Evolutionary conservation across 2,797 vertebrate genomes (phyloP).

Genomic region (Chaenodraco wilsoni): DNA sequence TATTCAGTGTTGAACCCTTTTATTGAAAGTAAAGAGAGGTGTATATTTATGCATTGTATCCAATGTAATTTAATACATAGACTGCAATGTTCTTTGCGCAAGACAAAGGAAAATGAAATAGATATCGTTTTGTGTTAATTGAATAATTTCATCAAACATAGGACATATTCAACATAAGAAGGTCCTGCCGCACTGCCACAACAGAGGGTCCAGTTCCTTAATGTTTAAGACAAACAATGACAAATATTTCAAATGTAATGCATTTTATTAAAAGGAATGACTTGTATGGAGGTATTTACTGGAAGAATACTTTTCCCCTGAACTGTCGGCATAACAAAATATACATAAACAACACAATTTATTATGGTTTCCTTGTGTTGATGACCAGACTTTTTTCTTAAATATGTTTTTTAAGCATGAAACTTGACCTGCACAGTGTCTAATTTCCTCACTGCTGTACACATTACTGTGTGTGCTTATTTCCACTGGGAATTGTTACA

Average conservation of each 20-base stretch:
- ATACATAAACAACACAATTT: constrained; percentile 24
- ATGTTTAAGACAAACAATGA: neutral
- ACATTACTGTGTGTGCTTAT: constrained; percentile 5
- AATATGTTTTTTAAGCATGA: neutral
- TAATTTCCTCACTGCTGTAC: constrained; percentile 15
- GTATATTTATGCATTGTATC: constrained; percentile 7
- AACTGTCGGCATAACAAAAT: constrained; percentile 23
- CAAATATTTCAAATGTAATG: neutral
- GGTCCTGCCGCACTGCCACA: neutral
- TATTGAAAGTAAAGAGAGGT: constrained; percentile 35
- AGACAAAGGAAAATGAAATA: constrained; percentile 25
- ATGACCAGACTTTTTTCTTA: neutral
- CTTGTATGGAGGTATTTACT: constrained; percentile 4
- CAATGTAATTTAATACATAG: constrained; percentile 3
- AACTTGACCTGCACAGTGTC: neutral
- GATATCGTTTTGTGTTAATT: constrained; percentile 41
- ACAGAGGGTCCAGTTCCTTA: neutral
- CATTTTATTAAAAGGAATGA: constrained; percentile 11
- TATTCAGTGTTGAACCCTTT: constrained; percentile 27
- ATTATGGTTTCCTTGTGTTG: neutral
- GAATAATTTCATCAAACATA: constrained; percentile 29
- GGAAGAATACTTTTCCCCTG: constrained; percentile 1
- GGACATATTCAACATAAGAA: constrained; percentile 15
- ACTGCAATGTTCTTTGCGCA: neutral
- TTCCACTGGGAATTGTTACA: constrained; percentile 24